A percentile compares a stretch with the other conserved stretches of the same genome.
These are phyloP conservation scores for Drosophila austrosaltans DNA, from an alignment of 2,888 invertebrate genomes.

Conservation along the genomic window DNA sequence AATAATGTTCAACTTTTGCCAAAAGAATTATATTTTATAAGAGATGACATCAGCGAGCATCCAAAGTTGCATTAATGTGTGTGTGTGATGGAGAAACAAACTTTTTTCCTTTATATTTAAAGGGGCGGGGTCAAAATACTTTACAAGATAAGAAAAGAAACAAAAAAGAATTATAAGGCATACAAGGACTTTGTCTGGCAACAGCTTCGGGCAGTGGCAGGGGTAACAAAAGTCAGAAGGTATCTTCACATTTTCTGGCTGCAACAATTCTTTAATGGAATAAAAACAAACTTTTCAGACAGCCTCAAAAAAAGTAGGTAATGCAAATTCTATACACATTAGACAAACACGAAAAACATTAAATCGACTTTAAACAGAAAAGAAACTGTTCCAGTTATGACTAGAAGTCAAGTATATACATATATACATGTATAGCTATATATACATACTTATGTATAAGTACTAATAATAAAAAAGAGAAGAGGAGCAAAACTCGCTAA, in stretches of 20 bases:
- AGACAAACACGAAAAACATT: conserved; percentile 37
- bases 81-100: conserved; percentile 54
- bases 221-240: not conserved
- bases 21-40: conserved; percentile 70
- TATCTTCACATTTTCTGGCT: conserved; percentile 16
- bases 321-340: conserved; percentile 67
- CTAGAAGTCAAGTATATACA: not conserved
- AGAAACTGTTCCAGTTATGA: conserved; percentile 12
- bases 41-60: conserved; percentile 68
- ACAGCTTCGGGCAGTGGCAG: conserved; percentile 13
- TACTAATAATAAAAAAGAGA: conserved; percentile 10
- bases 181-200: conserved; percentile 24
- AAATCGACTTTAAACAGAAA: conserved; percentile 10
- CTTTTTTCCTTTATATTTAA: conserved; percentile 38
- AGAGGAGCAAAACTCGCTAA: conserved; percentile 20
- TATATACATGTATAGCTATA: conserved; percentile 25
- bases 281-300: conserved; percentile 76
- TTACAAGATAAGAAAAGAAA: conserved; percentile 55
- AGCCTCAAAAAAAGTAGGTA: conserved; percentile 49
- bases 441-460: conserved; percentile 28
- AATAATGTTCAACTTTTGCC: conserved; percentile 59
- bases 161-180: conserved; percentile 3
- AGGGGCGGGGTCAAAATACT: conserved; percentile 40
- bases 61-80: conserved; percentile 54
- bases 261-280: conserved; percentile 60